Percentiles rank a stretch among this genome's conserved stretches.
Conservation (phyloP, 2,797 vertebrate species). For the Allobates femoralis region DNA sequence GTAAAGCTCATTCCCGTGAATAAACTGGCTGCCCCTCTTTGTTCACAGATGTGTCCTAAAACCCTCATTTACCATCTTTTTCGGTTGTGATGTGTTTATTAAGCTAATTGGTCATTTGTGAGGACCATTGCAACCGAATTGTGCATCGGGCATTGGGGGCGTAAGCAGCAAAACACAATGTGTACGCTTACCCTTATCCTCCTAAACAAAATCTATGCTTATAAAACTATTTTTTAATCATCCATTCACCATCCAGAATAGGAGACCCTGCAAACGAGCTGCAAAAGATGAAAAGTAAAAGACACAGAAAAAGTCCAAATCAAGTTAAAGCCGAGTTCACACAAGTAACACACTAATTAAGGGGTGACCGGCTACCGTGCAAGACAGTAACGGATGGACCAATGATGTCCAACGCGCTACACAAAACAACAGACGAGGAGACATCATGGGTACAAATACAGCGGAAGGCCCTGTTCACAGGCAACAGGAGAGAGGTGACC, state of each 20-base stretch:
- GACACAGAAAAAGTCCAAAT: not conserved
- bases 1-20: not conserved
- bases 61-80: not conserved
- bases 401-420: too few species aligned
- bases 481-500: too few species aligned
- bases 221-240: not conserved
- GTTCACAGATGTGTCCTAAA: not conserved
- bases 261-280: not conserved
- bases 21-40: not conserved
- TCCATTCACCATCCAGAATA: not conserved
- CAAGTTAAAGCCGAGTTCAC: not conserved
- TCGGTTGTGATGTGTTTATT: not conserved
- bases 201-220: not conserved
- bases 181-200: too few species aligned
- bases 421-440: too few species aligned
- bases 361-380: too few species aligned
- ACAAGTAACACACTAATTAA: too few species aligned
- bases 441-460: too few species aligned
- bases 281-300: not conserved
- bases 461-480: too few species aligned
- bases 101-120: not conserved
- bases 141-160: too few species aligned
- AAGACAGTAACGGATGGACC: too few species aligned
- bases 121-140: too few species aligned
- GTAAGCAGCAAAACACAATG: too few species aligned